Percentiles rank a stretch among this genome's conserved stretches.
phyloP scores from a whole-genome alignment of 1,140 invertebrate species.

The Drosophila hydei region DNA sequence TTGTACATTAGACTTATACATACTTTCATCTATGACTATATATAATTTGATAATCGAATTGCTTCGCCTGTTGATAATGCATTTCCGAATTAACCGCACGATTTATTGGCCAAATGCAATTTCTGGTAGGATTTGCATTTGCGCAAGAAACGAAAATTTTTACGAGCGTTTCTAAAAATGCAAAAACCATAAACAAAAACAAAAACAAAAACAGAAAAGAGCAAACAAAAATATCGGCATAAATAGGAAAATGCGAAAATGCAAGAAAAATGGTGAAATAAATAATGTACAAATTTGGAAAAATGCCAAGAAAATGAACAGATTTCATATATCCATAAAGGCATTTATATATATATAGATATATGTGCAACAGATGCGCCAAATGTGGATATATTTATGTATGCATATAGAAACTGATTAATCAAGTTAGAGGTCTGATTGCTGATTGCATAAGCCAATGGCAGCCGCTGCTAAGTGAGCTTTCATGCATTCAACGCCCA shows the following conservation, averaged over 20 bases:
- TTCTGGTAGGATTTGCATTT: conserved; percentile 2
- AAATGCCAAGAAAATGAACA: conserved; percentile 12
- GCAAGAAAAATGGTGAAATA: conserved; percentile 22
- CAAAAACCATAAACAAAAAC: conserved; percentile 26
- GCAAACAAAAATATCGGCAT: conserved; percentile 23
- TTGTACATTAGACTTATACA: too few relatives aligned
- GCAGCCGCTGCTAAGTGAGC: background rate
- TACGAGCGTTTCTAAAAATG: conserved; percentile 34
- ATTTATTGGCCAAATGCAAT: conserved; percentile 23
- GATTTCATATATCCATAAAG: conserved; percentile 2
- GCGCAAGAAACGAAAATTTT: conserved; percentile 23
- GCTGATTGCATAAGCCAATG: conserved; percentile 10
- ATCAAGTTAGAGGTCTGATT: background rate
- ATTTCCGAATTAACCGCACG: conserved; percentile 9
- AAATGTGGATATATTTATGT: background rate
- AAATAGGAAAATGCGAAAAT: conserved; percentile 21
- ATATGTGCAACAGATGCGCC: background rate
- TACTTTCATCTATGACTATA: background rate
- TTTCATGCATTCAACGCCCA: conserved; percentile 1
- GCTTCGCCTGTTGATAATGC: background rate
- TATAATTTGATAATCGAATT: too few relatives aligned
- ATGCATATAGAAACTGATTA: background rate
- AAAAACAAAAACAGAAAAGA: conserved; percentile 14
- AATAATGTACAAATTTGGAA: conserved; percentile 15
- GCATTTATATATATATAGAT: background rate